A percentile compares a stretch with the other conserved stretches of the same genome.
These are phyloP conservation scores for Camponotus pennsylvanicus DNA, from an alignment of 1,140 invertebrate species.

Conservation along the genomic window DNA sequence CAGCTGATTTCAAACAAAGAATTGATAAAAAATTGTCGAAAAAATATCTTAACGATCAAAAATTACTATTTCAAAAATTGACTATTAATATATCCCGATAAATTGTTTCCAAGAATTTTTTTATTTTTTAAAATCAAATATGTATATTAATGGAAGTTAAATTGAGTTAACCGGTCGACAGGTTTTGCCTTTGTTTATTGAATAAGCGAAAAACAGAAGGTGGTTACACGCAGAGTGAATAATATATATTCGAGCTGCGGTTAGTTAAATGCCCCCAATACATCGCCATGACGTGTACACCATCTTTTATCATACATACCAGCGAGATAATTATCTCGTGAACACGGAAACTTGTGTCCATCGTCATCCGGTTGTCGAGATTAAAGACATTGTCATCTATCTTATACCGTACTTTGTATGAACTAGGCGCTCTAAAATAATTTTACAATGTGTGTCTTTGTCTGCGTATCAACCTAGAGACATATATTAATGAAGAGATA, in stretches of 20 bases:
- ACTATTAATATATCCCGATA: not conserved
- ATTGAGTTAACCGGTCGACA: not conserved
- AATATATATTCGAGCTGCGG: slow-evolving; percentile 13
- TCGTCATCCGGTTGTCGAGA: slow-evolving; percentile 39
- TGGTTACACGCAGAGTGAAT: not conserved
- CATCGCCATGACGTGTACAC: slow-evolving; percentile 22
- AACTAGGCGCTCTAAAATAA: not conserved
- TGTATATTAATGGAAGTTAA: not conserved
- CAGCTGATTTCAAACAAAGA: not conserved
- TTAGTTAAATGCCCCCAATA: slow-evolving; percentile 38
- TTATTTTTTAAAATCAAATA: not conserved
- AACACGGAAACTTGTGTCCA: slow-evolving; percentile 46
- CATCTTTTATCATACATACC: slow-evolving; percentile 20
- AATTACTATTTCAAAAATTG: not conserved
- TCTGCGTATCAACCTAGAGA: no score
- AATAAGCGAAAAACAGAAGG: slow-evolving; percentile 21
- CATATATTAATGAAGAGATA: not conserved
- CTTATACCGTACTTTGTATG: not conserved
- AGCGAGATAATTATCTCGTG: slow-evolving; percentile 52
- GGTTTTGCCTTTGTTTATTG: slow-evolving; percentile 19
- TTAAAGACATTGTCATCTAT: slow-evolving; percentile 11
- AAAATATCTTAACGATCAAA: not conserved
- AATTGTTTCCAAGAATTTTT: not conserved
- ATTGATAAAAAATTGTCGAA: not conserved
- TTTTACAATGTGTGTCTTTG: not conserved